Conservation (phyloP, 1,140 invertebrate genomes). For the Eufriesea mexicana region DNA sequence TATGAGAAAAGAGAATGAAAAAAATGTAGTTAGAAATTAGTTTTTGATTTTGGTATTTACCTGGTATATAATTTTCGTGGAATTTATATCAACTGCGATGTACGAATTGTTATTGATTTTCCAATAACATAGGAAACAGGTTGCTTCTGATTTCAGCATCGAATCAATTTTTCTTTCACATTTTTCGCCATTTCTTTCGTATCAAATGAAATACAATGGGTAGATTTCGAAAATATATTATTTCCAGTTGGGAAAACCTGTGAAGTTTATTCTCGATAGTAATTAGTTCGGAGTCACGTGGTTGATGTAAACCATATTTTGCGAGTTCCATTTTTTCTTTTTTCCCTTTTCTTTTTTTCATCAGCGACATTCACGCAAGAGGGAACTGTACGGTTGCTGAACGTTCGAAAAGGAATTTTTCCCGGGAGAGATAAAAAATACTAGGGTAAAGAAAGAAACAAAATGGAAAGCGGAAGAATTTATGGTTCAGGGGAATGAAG, state of each 20-base stretch:
- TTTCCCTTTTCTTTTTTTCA: background rate
- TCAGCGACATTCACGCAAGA: background rate
- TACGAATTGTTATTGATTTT: too few species aligned
- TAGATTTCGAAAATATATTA: too few species aligned
- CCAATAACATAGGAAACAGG: too few species aligned
- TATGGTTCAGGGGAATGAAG: background rate
- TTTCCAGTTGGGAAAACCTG: too few species aligned
- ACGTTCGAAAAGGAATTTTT: slow-evolving; percentile 2
- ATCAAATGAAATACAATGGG: background rate
- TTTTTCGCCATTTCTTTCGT: background rate
- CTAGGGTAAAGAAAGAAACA: background rate
- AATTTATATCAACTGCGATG: too few species aligned
- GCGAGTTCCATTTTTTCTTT: background rate
- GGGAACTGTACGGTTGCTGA: background rate
- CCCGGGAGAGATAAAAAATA: background rate
- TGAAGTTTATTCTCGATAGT: too few species aligned
- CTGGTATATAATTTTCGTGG: too few species aligned
- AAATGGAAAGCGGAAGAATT: slow-evolving; percentile 2
- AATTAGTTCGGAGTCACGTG: background rate
- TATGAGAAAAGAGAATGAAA: too few species aligned
- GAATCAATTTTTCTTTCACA: too few species aligned
- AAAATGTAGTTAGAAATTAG: too few species aligned
- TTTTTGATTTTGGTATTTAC: too few species aligned
- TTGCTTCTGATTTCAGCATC: too few species aligned
- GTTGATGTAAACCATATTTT: background rate